Base-by-base conservation (phyloP, 1,140 invertebrate genomes). In the Sitophilus oryzae region DNA sequence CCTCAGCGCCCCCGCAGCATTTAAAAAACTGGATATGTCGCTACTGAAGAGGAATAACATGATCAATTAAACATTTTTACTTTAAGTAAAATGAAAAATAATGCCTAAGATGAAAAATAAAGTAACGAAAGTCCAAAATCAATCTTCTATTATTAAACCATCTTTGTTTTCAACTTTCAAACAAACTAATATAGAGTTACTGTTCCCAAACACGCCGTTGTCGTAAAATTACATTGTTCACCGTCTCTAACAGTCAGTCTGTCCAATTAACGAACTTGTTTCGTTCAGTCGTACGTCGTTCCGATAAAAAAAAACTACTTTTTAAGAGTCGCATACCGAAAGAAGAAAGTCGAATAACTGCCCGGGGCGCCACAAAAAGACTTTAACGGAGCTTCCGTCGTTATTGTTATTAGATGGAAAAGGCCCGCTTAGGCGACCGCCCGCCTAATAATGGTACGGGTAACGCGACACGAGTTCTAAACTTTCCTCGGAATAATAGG, bases 201-300 rank as follows among this genome's bases (percentile, higher is more conserved):
- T 52, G 21, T 44, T 52, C n/a, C 10, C 2, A 16, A 48, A 43
- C 40, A 36, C 36, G 22, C n/a, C n/a, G n/a, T n/a, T n/a, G n/a
- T n/a, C n/a, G n/a, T n/a, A n/a, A n/a, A n/a, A n/a, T n/a, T n/a
- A n/a, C n/a, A n/a, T n/a, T n/a, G n/a, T n/a, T n/a, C n/a, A n/a
- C n/a, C n/a, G n/a, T n/a, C 51, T 53, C 44, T 52, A 35, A 53
- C 46, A 43, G 42, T 35, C 51, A 25, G 51, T 21, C 25, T 45
- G 46, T 45, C 25, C 51, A 53, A 53, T 53, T 53, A 53, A 43
- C 34, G 15, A 53, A 53, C 18, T 53, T 53, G 42, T 53, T 52
- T 52, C 50, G 46, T 53, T 53, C 34, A n/a, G n/a, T n/a, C n/a
- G n/a, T n/a, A n/a, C 41, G 42, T 35, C 21, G 41, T 30, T 53